phyloP scores from a whole-genome alignment of 2,113 vertebrate species.

The Gymnocephalus cernua region DNA sequence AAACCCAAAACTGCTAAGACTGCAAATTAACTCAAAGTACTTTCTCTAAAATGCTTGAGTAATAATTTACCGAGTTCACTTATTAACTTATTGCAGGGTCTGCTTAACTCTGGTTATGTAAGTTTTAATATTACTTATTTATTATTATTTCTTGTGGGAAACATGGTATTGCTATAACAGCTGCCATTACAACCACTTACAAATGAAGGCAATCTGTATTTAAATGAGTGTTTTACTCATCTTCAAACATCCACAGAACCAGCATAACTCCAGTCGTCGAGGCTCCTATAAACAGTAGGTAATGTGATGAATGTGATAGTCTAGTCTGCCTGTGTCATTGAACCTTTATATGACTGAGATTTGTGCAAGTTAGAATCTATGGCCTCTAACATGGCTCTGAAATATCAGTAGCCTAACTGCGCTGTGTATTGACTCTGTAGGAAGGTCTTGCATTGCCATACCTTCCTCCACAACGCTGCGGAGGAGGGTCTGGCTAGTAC shows the following conservation, averaged over 20 bases:
- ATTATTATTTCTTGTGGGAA: background rate
- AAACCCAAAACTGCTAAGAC: slow-evolving; percentile 16
- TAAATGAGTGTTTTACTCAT: background rate
- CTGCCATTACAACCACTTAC: background rate
- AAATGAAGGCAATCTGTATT: background rate
- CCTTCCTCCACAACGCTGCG: too few species aligned
- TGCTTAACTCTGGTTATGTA: background rate
- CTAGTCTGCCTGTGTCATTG: too few species aligned
- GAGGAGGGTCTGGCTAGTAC: too few species aligned
- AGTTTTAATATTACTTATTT: background rate
- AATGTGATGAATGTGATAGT: too few species aligned
- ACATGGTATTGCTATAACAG: background rate
- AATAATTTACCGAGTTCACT: background rate
- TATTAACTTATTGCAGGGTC: background rate
- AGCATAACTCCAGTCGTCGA: background rate
- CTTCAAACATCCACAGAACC: background rate
- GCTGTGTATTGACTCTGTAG: too few species aligned
- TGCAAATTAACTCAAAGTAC: slow-evolving; percentile 18
- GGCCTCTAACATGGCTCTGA: too few species aligned
- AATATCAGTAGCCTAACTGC: too few species aligned
- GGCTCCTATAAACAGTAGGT: background rate
- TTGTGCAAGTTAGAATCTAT: too few species aligned
- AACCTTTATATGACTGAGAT: too few species aligned
- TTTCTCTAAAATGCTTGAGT: background rate
- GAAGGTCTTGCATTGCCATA: too few species aligned